phyloP scores from a whole-genome alignment of 2,113 vertebrate species.

The Halcyon malimbica region DNA sequence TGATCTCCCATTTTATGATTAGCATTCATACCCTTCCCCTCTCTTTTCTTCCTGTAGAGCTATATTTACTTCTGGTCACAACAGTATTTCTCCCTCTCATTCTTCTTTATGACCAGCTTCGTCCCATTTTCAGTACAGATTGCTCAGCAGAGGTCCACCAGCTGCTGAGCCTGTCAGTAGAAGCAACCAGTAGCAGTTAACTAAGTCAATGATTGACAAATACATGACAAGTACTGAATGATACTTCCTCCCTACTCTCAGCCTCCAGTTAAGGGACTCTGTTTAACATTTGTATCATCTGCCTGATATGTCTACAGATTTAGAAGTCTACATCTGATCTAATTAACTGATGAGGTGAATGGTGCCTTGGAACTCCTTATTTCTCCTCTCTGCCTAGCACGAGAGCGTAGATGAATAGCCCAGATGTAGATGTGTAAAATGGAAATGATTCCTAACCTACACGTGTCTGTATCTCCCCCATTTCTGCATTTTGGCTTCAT shows the following conservation, averaged over 20 bases:
- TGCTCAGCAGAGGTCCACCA: background rate
- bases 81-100: background rate
- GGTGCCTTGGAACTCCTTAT: background rate
- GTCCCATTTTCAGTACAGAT: background rate
- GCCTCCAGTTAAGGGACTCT: background rate
- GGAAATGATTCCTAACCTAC: background rate
- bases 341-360: background rate
- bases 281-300: background rate
- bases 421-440: background rate
- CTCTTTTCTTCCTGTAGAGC: background rate
- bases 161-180: background rate
- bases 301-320: background rate
- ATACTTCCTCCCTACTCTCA: background rate
- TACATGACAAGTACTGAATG: background rate
- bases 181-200: background rate
- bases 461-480: background rate
- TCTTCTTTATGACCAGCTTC: background rate
- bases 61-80: background rate
- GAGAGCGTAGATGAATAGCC: background rate
- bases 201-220: background rate
- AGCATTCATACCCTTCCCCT: background rate
- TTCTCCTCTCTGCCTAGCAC: background rate
- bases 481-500: background rate
- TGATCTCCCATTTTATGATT: background rate
- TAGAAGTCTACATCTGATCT: background rate